Conservation (phyloP, 1,140 invertebrate species). For the Bombus confusus region DNA sequence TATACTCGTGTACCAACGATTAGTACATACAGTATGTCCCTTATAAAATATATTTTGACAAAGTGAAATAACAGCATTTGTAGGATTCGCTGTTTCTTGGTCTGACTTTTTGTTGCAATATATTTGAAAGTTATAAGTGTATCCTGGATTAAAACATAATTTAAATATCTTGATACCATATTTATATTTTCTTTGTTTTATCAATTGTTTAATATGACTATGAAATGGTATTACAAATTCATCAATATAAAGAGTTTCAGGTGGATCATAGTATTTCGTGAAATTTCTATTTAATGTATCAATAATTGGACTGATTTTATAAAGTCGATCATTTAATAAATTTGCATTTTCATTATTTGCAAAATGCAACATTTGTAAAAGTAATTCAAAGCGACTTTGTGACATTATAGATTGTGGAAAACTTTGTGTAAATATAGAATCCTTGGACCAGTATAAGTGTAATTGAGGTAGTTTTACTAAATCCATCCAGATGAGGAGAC, state of each 20-base stretch:
- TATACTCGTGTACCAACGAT: background rate
- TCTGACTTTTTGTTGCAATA: background rate
- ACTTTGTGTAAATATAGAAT: background rate
- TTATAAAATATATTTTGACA: background rate
- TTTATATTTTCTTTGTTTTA: background rate
- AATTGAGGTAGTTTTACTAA: slow-evolving; percentile 23
- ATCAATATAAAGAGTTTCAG: background rate
- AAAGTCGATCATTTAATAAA: background rate
- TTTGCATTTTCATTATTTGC: slow-evolving; percentile 1
- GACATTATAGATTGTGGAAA: slow-evolving; percentile 11
- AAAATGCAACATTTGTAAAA: slow-evolving; percentile 28
- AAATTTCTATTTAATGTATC: background rate
- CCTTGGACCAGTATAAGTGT: slow-evolving; percentile 4
- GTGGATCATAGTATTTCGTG: background rate
- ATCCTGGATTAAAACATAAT: background rate
- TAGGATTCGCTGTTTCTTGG: background rate
- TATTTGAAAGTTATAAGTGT: background rate
- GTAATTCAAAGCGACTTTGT: slow-evolving; percentile 13
- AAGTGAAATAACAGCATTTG: background rate
- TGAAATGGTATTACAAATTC: background rate
- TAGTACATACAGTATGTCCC: background rate
- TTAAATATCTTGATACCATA: background rate
- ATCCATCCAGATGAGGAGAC: slow-evolving; percentile 16
- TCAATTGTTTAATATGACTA: background rate
- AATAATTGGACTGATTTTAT: slow-evolving; percentile 3